Evolutionary conservation across 1,140 invertebrate genomes (phyloP), one percentile per base, ranked within the genome.

Genomic region (Dermatophagoides farinae): DNA sequence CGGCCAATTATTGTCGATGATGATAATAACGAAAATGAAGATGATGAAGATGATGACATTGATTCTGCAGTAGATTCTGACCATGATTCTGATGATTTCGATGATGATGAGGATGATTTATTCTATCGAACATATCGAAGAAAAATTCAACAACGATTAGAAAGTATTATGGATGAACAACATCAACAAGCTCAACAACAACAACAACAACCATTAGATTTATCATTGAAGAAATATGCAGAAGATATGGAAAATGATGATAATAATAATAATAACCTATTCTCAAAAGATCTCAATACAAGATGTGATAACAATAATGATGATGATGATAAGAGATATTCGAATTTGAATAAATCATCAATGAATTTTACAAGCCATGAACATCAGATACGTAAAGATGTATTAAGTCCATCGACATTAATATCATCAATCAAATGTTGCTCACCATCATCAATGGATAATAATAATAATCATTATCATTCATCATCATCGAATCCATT

Each of bases 151-250:
- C 31, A 31, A 12, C 6, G 11, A 50, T 50, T 50, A 6, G 18
- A 18, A 23, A 50, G 12, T 25, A 10, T 20, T 12, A 2, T 44
- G 5, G 39, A 49, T 12, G n/a, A 52, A 10, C 2, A 9, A 40
- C 25, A 51, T 10, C 14, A 39, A 10, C 2, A 9, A 40, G 25
- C 39, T 10, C 14, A 39, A 2, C 39, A 51, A 50, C 4, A 37
- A 20, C 37, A 62, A 41, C 23, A 41, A 4, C 62, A 65, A 54
- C 62, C 64, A 39, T 43, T 65, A 16, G 62, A 65, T 39, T 47
- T 65, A 20, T 65, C 62, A 18, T 23, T 54, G 16, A 63, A 39
- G 14, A 61, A 61, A 54, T 4, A 16, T 18, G n/a, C 1, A 14
- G 11, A 16, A 58, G 40, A 58, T 20, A 20, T 58, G 1, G 23